Base-by-base conservation (phyloP, 2,888 invertebrate species). In the Zonitis immaculata region DNA sequence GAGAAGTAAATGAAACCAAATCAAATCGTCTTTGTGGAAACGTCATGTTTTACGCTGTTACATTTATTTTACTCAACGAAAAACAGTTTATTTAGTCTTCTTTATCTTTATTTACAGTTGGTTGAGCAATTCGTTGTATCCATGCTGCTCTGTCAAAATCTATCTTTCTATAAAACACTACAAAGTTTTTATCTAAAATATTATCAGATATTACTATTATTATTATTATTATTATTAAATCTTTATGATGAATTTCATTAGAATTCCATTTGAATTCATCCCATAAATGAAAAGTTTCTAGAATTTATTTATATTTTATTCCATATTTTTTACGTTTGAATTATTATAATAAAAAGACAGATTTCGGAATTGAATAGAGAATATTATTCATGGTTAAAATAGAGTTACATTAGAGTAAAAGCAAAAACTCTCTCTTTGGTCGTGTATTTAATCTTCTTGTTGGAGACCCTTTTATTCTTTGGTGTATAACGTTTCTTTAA, bases 71-170 rank as follows among this genome's bases (percentile, higher is more conserved):
- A 67, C 66, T 66, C 39, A 2, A 39, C 4, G 16, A 16, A 39
- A 35, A 39, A 39, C 39, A 20, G 39, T 71, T 70, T 72, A 73
- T 73, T 73, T 72, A 71, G 18, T 39, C 39, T 70, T 69, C 73
- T 73, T 73, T 73, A 73, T 73, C 73, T 73, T 65, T 61, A 59
- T 65, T 72, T 72, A 71, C 70, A 64, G 67, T 64, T 58, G 63
- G 64, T 54, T 66, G 68, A 62, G 59, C 63, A 65, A 63, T 68
- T 66, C 61, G 39, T 59, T 50, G 58, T 53, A 49, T 53, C 48
- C 39, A 25, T 25, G 25, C n/a, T n/a, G 25, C 26, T 16, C 12
- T 18, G 32, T 22, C 32, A 46, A 9, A 22, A 22, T 32, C 28
- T 22, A 46, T 22, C 30, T 18, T 30, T 30, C 28, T 46, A n/a